phyloP scores from a whole-genome alignment of 2,888 invertebrate genomes.

The Mesopsocus fuscifrons region DNA sequence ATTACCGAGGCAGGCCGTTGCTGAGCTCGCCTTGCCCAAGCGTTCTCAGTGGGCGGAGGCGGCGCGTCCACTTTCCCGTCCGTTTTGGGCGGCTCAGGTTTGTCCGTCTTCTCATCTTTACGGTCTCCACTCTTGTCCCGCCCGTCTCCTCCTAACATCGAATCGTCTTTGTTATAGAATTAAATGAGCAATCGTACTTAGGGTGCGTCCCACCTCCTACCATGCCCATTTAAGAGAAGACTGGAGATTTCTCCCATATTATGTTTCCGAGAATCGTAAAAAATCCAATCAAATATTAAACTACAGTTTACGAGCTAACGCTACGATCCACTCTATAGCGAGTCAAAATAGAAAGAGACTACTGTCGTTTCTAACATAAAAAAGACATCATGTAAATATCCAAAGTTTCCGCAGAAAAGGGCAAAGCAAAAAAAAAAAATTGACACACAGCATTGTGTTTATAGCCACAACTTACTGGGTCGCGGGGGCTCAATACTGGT shows the following conservation, averaged over 20 bases:
- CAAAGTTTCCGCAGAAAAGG: no score
- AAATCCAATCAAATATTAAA: constrained; percentile 10
- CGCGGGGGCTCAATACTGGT: no score
- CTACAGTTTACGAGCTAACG: background rate
- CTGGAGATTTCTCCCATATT: constrained; percentile 1
- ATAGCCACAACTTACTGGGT: no score
- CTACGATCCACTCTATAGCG: no score
- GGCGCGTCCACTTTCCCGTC: constrained; percentile 11
- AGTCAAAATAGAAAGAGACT: no score
- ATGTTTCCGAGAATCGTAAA: constrained; percentile 5
- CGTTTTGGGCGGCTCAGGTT: background rate
- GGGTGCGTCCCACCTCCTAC: no score
- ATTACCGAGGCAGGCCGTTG: background rate
- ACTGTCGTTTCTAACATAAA: no score
- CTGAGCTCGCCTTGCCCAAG: constrained; percentile 18
- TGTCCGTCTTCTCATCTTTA: background rate
- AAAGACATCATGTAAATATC: no score
- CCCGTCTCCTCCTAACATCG: background rate
- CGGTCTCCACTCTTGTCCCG: background rate
- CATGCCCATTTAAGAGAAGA: no score
- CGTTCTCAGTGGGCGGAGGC: constrained; percentile 20
- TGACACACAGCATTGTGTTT: no score
- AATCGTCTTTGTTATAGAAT: background rate
- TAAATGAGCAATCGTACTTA: no score
- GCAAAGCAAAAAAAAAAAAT: no score